Evolutionary conservation across 2,888 invertebrate genomes (phyloP).

Genomic region (Drosophila greeni): DNA sequence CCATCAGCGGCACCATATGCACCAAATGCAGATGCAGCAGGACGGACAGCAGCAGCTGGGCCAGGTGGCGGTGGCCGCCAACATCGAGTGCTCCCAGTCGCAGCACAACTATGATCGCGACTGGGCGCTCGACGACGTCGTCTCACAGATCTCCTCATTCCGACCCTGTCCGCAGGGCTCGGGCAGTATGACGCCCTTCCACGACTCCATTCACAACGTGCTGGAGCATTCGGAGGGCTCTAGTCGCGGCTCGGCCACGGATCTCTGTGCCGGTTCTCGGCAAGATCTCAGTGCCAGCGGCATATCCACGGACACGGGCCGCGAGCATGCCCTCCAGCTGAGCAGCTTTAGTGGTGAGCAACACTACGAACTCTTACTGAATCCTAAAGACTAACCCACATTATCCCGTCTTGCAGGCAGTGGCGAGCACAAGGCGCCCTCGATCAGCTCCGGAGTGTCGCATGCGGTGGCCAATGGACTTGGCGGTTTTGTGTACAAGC

Average conservation of each 20-base stretch:
- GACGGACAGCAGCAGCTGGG: conserved; percentile 67
- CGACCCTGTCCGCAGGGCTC: conserved; percentile 79
- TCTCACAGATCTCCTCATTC: conserved; percentile 79
- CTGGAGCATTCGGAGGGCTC: conserved; percentile 77
- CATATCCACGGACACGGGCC: conserved; percentile 73
- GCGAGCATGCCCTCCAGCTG: conserved; percentile 73
- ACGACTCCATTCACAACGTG: conserved; percentile 79
- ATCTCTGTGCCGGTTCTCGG: conserved; percentile 75
- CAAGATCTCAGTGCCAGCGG: conserved; percentile 78
- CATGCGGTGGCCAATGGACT: conserved; percentile 76
- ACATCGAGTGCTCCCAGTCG: conserved; percentile 81
- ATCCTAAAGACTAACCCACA: not conserved
- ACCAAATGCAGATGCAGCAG: conserved; percentile 53
- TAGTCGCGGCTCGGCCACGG: conserved; percentile 77
- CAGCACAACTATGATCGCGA: conserved; percentile 79
- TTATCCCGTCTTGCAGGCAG: conserved; percentile 59
- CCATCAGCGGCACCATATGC: conserved; percentile 60
- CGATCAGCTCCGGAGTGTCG: conserved; percentile 76
- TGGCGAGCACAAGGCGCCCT: conserved; percentile 76
- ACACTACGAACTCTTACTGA: fast-evolving
- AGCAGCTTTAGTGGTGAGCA: conserved; percentile 75
- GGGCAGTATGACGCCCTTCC: conserved; percentile 79
- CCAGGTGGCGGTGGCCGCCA: conserved; percentile 81
- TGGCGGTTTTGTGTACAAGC: conserved; percentile 75
- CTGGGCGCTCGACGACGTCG: conserved; percentile 78